A percentile compares a stretch with the other conserved stretches of the same genome.
phyloP scores from a whole-genome alignment of 1,140 invertebrate species.

The Lucilia sericata region DNA sequence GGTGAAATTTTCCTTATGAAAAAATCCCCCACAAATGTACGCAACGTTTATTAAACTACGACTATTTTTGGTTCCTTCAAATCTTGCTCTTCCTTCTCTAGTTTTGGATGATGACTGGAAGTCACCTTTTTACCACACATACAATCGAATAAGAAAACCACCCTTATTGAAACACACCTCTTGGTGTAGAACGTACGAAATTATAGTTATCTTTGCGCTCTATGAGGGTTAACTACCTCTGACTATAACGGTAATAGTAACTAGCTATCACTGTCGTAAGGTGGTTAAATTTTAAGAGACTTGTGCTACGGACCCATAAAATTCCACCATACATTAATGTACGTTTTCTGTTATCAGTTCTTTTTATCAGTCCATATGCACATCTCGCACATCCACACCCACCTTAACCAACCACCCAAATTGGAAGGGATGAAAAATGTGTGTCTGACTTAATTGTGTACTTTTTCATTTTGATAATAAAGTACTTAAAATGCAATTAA shows the following conservation, averaged over 20 bases:
- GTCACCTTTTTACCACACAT: background rate
- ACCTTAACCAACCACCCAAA: background rate
- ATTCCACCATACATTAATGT: constrained; percentile 17
- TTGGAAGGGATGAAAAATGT: no score
- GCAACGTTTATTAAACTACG: background rate
- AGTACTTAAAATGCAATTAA: no score
- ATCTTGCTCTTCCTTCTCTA: background rate
- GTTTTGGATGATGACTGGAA: background rate
- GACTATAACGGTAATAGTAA: background rate
- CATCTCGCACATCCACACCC: background rate
- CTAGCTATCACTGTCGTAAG: background rate
- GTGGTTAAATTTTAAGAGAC: background rate
- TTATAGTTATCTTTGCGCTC: background rate
- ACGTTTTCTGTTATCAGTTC: background rate
- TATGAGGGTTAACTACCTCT: constrained; percentile 36
- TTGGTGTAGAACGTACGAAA: no score
- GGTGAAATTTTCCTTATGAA: constrained; percentile 31
- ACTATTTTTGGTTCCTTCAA: background rate
- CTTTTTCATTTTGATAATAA: no score
- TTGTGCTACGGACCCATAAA: background rate
- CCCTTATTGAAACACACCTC: constrained; percentile 31
- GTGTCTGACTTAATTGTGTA: no score
- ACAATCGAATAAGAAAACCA: background rate
- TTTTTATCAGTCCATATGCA: background rate
- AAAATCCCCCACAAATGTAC: constrained; percentile 32